A percentile compares a stretch with the other conserved stretches of the same genome.
These are phyloP conservation scores for Seira sanloemensis DNA, from an alignment of 2,888 invertebrate species.

Conservation along the genomic window DNA sequence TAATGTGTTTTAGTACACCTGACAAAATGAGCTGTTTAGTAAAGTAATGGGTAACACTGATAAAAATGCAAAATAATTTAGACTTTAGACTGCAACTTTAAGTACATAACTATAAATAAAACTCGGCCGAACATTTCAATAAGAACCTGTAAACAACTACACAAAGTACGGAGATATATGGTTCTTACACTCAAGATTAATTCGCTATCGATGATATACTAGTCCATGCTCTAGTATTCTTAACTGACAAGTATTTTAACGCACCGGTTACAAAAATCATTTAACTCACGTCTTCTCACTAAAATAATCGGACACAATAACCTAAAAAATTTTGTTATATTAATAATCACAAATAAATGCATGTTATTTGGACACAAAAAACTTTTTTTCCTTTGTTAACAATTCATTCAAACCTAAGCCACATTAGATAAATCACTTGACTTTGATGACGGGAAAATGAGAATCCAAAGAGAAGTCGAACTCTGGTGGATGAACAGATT, in stretches of 20 bases:
- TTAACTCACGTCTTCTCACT: not conserved
- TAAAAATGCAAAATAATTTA: no score
- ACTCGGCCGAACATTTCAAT: no score
- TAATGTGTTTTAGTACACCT: no score
- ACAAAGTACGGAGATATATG: no score
- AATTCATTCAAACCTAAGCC: conserved; percentile 5
- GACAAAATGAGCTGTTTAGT: no score
- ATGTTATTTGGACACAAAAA: conserved; percentile 1
- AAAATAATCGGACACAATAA: not conserved
- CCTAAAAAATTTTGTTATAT: not conserved
- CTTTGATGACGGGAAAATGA: conserved; percentile 93
- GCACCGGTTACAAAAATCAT: not conserved
- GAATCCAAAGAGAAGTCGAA: conserved; percentile 94
- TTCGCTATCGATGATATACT: no score
- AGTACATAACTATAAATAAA: no score
- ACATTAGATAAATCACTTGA: conserved; percentile 65
- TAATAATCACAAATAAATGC: conserved; percentile 34
- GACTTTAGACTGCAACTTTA: no score
- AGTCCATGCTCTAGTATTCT: no score
- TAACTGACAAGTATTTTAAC: not conserved
- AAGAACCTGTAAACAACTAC: no score
- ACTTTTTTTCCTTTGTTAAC: conserved; percentile 7
- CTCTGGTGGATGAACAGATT: conserved; percentile 88
- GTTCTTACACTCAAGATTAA: no score
- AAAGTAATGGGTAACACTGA: no score